A percentile compares a stretch with the other conserved stretches of the same genome.
Conservation (phyloP, 2,113 vertebrate genomes). For the Ptychochromis oligacanthus region DNA sequence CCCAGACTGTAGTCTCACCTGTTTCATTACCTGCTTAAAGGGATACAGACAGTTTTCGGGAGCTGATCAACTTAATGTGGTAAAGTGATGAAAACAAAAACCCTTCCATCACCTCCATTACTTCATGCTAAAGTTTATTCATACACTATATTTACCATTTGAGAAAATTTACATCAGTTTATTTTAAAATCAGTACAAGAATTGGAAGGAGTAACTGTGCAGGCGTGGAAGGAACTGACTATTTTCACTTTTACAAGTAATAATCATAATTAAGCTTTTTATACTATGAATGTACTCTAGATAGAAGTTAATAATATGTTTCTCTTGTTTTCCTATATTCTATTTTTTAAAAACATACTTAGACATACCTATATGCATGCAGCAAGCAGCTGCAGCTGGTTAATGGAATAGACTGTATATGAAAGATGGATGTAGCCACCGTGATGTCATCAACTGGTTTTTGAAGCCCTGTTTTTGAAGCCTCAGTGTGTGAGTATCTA, state of each 20-base stretch:
- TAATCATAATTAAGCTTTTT: neutral
- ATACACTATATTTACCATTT: neutral
- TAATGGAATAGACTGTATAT: too few species aligned
- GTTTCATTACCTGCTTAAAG: constrained; percentile 27
- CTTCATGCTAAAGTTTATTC: neutral
- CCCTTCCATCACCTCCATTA: neutral
- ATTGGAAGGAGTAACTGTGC: neutral
- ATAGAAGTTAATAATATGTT: too few species aligned
- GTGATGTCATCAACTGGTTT: too few species aligned
- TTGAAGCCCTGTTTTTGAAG: too few species aligned
- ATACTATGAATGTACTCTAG: neutral
- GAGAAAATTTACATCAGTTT: neutral
- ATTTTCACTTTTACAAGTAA: neutral
- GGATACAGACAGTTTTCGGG: constrained; percentile 18
- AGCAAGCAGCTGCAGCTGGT: too few species aligned
- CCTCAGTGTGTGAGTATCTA: too few species aligned
- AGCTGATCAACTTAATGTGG: neutral
- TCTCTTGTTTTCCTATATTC: too few species aligned
- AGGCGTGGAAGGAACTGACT: neutral
- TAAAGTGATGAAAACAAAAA: constrained; percentile 24
- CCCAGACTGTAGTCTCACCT: constrained; percentile 13
- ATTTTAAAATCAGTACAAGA: neutral
- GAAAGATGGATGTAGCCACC: too few species aligned
- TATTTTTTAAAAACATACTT: too few species aligned
- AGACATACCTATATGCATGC: too few species aligned